phyloP scores from a whole-genome alignment of 2,113 vertebrate species.

The Thinocorus orbignyianus region DNA sequence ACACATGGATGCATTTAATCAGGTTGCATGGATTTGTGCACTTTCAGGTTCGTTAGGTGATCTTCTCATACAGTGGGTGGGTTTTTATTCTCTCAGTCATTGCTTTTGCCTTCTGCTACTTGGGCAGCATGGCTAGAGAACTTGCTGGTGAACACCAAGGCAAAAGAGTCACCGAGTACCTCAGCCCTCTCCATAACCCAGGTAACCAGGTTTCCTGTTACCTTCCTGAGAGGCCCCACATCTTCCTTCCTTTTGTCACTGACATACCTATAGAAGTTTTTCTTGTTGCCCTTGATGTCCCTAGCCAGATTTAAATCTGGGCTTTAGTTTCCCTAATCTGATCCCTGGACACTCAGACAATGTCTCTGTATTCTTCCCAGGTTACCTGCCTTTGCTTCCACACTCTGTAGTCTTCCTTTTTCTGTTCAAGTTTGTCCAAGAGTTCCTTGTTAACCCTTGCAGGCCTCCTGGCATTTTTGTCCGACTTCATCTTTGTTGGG shows the following conservation, averaged over 20 bases:
- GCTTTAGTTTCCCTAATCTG: not conserved
- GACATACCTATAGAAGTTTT: not conserved
- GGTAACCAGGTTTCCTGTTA: not conserved
- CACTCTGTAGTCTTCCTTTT: not conserved
- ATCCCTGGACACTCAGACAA: not conserved
- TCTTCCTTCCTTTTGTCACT: not conserved
- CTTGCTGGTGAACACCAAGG: not conserved
- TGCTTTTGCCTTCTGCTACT: not conserved
- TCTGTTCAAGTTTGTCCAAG: not conserved
- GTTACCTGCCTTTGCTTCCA: not conserved
- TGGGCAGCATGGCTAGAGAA: not conserved
- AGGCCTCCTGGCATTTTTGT: not conserved
- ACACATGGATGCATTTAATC: no score
- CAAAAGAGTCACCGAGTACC: not conserved
- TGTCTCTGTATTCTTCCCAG: not conserved
- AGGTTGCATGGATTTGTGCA: no score
- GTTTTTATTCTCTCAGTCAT: not conserved
- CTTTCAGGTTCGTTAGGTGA: not conserved
- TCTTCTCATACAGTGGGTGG: not conserved
- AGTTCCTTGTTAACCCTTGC: not conserved
- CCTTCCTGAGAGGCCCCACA: not conserved
- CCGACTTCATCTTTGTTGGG: not conserved
- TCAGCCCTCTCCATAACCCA: not conserved
- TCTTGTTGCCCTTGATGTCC: not conserved
- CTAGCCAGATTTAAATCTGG: not conserved